Evolutionary conservation across 2,888 invertebrate species (phyloP).

Genomic region (Agrypnus murinus): DNA sequence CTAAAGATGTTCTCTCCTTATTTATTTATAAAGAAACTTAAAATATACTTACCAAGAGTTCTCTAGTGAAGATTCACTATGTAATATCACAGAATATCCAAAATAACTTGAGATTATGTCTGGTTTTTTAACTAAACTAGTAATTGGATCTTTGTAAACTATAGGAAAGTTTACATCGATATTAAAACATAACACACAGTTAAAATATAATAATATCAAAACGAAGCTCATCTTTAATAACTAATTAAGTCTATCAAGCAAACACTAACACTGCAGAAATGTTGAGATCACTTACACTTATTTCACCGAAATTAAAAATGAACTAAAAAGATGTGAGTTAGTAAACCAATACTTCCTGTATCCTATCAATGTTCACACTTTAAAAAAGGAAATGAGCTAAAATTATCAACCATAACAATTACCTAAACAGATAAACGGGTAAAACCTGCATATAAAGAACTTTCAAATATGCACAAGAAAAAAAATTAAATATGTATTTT

Average conservation of each 20-base stretch:
- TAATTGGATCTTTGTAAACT: conserved; percentile 62
- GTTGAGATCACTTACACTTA: conserved; percentile 32
- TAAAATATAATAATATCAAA: conserved; percentile 21
- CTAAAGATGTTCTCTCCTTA: conserved; percentile 48
- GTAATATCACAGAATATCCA: conserved; percentile 66
- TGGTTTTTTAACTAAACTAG: conserved; percentile 14
- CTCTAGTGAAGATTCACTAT: conserved; percentile 46
- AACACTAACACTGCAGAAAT: too few species aligned
- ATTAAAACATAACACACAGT: conserved; percentile 57
- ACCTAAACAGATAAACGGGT: not conserved
- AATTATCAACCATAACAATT: conserved; percentile 28
- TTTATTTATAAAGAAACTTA: not conserved
- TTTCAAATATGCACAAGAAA: too few species aligned
- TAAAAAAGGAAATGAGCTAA: conserved; percentile 43
- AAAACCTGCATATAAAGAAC: too few species aligned
- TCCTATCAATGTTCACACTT: conserved; percentile 40
- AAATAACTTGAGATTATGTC: conserved; percentile 62
- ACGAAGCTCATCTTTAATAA: too few species aligned
- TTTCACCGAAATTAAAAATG: too few species aligned
- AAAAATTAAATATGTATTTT: too few species aligned
- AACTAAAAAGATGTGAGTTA: conserved; percentile 14
- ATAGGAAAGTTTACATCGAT: conserved; percentile 62
- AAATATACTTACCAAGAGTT: conserved; percentile 59
- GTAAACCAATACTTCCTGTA: conserved; percentile 48
- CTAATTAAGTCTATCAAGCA: too few species aligned